Conservation (phyloP, 2,113 vertebrate genomes). For the Scytalopus superciliaris region DNA sequence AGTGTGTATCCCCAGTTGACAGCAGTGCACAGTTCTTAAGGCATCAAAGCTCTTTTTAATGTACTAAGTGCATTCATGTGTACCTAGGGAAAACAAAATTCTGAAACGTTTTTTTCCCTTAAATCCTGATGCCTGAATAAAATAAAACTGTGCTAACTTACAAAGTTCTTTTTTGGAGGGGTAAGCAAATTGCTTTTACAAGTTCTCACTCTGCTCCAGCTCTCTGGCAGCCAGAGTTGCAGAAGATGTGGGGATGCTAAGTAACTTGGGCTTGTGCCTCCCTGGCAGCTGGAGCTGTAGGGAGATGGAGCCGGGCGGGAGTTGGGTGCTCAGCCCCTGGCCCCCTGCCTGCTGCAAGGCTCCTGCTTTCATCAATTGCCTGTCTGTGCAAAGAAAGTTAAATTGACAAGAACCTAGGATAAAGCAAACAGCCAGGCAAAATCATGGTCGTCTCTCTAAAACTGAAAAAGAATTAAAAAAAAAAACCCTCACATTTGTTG, state of each 20-base stretch:
- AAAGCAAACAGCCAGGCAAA: background rate
- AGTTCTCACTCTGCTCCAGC: background rate
- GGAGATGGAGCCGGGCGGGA: background rate
- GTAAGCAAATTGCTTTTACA: slow-evolving; percentile 2
- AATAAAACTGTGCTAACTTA: background rate
- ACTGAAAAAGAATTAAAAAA: background rate
- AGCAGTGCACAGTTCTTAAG: background rate
- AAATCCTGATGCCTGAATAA: background rate
- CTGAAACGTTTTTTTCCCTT: background rate
- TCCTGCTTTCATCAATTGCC: background rate
- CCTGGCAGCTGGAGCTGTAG: slow-evolving; percentile 23
- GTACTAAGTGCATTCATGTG: background rate
- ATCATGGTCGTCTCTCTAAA: background rate
- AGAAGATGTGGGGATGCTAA: slow-evolving; percentile 30
- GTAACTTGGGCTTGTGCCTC: slow-evolving; percentile 35
- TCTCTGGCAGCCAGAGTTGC: slow-evolving; percentile 5
- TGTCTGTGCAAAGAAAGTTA: background rate
- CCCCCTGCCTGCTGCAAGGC: background rate
- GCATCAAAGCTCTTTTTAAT: background rate
- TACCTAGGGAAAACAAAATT: background rate
- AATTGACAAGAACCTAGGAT: background rate
- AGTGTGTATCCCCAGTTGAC: rapidly evolving
- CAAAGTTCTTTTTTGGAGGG: background rate
- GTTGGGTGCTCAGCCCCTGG: slow-evolving; percentile 9
- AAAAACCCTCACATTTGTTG: background rate